These are phyloP conservation scores for Periplaneta americana DNA, from an alignment of 1,140 invertebrate species.

Conservation along the genomic window DNA sequence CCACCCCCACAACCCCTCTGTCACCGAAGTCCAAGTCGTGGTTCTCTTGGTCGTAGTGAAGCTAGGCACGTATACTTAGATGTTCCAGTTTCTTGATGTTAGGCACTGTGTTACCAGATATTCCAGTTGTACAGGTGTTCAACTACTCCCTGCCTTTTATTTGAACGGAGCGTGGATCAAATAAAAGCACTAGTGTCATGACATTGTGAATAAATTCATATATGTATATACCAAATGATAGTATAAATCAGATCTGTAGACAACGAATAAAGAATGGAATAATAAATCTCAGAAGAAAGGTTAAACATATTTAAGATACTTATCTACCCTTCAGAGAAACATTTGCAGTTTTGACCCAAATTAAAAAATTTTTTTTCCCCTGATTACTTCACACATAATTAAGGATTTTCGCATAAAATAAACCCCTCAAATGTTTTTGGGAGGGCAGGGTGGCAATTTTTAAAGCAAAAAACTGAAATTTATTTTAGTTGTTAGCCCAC, in stretches of 20 bases:
- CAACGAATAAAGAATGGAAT: neutral
- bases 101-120: neutral
- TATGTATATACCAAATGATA: neutral
- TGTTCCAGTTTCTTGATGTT: neutral
- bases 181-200: neutral
- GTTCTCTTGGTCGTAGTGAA: conserved; percentile 13
- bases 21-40: conserved; percentile 17
- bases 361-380: too few species aligned
- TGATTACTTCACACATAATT: too few species aligned
- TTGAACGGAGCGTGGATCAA: neutral
- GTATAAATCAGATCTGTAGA: neutral
- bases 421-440: too few species aligned
- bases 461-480: too few species aligned
- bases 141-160: neutral
- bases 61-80: neutral
- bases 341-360: too few species aligned
- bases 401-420: too few species aligned
- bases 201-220: neutral
- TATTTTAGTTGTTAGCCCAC: too few species aligned
- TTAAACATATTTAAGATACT: neutral
- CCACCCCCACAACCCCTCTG: conserved; percentile 2
- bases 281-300: neutral
- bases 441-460: too few species aligned
- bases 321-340: too few species aligned
- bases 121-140: neutral